These are phyloP conservation scores for Clarias macrocephalus DNA, from an alignment of 2,113 vertebrate species.

Conservation along the genomic window DNA sequence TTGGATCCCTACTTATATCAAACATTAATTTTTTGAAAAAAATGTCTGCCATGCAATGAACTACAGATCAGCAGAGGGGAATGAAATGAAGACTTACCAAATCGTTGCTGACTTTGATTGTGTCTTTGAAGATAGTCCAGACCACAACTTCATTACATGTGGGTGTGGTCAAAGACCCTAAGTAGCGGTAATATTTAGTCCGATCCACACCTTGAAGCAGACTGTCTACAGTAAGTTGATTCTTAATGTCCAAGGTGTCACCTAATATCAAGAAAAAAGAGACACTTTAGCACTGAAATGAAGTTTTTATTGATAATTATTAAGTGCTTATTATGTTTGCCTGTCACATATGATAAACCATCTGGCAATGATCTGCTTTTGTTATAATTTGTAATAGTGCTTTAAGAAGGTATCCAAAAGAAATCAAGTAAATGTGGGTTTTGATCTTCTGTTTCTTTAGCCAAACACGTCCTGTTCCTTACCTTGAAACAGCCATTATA, in stretches of 20 bases:
- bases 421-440: not conserved
- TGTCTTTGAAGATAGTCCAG: constrained; percentile 76
- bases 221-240: constrained; percentile 59
- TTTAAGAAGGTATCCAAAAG: not conserved
- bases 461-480: not conserved
- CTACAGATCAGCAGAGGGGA: not conserved
- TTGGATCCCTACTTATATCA: not conserved
- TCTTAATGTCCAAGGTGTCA: not conserved
- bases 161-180: constrained; percentile 75
- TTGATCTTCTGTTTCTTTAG: not conserved
- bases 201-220: constrained; percentile 66
- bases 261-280: constrained; percentile 33
- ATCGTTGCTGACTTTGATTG: constrained; percentile 65
- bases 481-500: too few relatives aligned
- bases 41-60: not conserved
- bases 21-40: not conserved
- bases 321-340: not conserved
- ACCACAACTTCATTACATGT: constrained; percentile 65
- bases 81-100: constrained; percentile 56
- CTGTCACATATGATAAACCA: not conserved
- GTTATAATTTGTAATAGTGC: not conserved
- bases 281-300: not conserved
- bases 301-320: not conserved
- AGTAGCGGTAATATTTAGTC: constrained; percentile 69
- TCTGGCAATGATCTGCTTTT: not conserved